Conservation (phyloP, 1,140 invertebrate genomes). For the Calephelis virginiensis region DNA sequence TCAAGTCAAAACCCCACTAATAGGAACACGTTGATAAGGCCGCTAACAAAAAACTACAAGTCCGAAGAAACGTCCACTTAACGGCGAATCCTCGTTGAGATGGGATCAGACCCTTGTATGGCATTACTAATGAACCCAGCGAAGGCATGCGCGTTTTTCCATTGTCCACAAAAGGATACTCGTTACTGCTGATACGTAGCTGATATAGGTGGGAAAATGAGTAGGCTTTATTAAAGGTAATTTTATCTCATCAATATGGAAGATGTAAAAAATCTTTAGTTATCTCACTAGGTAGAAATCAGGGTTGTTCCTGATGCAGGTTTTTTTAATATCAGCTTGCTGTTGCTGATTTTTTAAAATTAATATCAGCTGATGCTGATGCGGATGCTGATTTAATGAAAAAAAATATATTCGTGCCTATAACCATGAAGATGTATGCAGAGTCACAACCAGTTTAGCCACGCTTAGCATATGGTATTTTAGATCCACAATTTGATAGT, state of each 20-base stretch:
- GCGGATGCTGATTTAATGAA: no score
- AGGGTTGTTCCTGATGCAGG: no score
- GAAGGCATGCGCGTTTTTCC: constrained; percentile 34
- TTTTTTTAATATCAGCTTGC: no score
- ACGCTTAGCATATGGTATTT: no score
- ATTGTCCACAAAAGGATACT: constrained; percentile 26
- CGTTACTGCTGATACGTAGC: constrained; percentile 19
- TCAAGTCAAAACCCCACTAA: constrained; percentile 9
- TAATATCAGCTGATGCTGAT: no score
- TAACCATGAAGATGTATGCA: no score
- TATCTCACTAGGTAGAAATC: not conserved
- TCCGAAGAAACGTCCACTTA: constrained; percentile 17
- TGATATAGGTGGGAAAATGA: constrained; percentile 16
- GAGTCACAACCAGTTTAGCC: no score
- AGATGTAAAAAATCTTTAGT: not conserved
- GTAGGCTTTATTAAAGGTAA: constrained; percentile 12
- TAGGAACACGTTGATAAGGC: constrained; percentile 7
- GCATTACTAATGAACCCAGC: constrained; percentile 38
- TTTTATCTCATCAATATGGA: not conserved
- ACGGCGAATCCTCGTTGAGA: constrained; percentile 15
- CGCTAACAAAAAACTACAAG: constrained; percentile 16
- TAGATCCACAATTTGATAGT: no score
- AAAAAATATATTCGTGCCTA: no score
- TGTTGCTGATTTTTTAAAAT: no score
- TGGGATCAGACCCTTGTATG: constrained; percentile 38